Conservation (phyloP, 2,888 invertebrate species). For the Agrochola lychnidis region DNA sequence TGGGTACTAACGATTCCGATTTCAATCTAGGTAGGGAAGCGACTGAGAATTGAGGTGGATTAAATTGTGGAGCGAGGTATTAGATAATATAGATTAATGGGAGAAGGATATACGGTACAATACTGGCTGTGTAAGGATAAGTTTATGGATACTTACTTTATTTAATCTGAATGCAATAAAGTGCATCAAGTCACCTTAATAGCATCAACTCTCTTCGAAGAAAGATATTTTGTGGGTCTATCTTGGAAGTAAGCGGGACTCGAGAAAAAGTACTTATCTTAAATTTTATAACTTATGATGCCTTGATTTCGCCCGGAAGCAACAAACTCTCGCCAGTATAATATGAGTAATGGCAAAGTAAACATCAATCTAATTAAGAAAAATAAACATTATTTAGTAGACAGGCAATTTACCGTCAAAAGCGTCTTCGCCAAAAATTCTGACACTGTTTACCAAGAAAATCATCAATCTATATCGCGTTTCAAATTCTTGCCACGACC, state of each 20-base stretch:
- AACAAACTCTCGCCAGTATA: slow-evolving; percentile 13
- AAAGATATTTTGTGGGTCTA: neutral
- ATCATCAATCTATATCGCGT: slow-evolving; percentile 66
- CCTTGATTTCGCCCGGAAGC: neutral
- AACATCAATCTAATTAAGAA: slow-evolving; percentile 56
- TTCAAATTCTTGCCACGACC: slow-evolving; percentile 55
- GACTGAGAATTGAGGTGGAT: slow-evolving; percentile 21
- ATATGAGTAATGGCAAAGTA: slow-evolving; percentile 53
- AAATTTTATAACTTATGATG: neutral
- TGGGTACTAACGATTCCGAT: slow-evolving; percentile 38
- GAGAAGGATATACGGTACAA: neutral
- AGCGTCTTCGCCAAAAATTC: slow-evolving; percentile 48
- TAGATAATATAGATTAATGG: slow-evolving; percentile 12
- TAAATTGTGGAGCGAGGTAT: slow-evolving; percentile 19
- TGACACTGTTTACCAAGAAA: slow-evolving; percentile 61
- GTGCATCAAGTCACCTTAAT: too few species aligned
- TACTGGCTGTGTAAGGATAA: neutral
- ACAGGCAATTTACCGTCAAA: slow-evolving; percentile 38
- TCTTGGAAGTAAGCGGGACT: neutral
- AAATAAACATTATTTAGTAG: slow-evolving; percentile 51
- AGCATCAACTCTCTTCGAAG: neutral
- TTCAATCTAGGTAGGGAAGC: slow-evolving; percentile 29
- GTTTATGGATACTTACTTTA: neutral
- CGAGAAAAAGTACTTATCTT: neutral
- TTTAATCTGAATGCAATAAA: slow-evolving; percentile 7